Conservation (phyloP, 1,140 invertebrate genomes). For the Micrasema minimum region DNA sequence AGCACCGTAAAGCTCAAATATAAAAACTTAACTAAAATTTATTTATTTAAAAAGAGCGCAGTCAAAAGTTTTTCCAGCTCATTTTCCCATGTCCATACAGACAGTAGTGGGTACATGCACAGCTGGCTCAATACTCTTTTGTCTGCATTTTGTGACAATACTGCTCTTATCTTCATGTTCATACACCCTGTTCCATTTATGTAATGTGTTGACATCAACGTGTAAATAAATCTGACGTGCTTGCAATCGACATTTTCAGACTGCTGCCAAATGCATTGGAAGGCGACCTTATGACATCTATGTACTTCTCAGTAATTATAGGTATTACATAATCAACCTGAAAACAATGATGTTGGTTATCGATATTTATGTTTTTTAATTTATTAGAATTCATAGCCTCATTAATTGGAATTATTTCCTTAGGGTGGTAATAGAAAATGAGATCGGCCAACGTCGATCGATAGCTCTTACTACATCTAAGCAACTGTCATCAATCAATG, state of each 20-base stretch:
- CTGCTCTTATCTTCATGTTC: slow-evolving; percentile 64
- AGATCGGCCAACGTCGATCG: too few species aligned
- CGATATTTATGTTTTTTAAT: too few species aligned
- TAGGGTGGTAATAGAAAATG: too few species aligned
- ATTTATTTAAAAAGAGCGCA: slow-evolving; percentile 21
- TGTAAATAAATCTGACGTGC: slow-evolving; percentile 65
- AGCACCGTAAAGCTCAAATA: too few species aligned
- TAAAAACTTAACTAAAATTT: too few species aligned
- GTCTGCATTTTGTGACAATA: slow-evolving; percentile 60
- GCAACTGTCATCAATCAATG: too few species aligned
- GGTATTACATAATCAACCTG: slow-evolving; percentile 64
- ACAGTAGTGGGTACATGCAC: slow-evolving; percentile 61
- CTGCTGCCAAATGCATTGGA: slow-evolving; percentile 56
- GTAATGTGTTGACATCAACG: slow-evolving; percentile 62
- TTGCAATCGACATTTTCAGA: slow-evolving; percentile 63
- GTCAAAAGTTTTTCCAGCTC: slow-evolving; percentile 49
- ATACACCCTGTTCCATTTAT: slow-evolving; percentile 63
- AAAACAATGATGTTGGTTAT: slow-evolving; percentile 50
- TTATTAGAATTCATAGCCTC: too few species aligned
- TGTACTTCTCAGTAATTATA: slow-evolving; percentile 62
- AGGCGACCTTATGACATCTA: slow-evolving; percentile 60
- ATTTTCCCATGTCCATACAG: slow-evolving; percentile 62
- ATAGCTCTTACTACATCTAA: too few species aligned
- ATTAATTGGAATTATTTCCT: too few species aligned
- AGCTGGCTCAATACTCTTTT: slow-evolving; percentile 58